Percentiles rank a stretch among this genome's conserved stretches.
Evolutionary conservation across 1,140 invertebrate species (phyloP).

Genomic region (Hestina assimilis): DNA sequence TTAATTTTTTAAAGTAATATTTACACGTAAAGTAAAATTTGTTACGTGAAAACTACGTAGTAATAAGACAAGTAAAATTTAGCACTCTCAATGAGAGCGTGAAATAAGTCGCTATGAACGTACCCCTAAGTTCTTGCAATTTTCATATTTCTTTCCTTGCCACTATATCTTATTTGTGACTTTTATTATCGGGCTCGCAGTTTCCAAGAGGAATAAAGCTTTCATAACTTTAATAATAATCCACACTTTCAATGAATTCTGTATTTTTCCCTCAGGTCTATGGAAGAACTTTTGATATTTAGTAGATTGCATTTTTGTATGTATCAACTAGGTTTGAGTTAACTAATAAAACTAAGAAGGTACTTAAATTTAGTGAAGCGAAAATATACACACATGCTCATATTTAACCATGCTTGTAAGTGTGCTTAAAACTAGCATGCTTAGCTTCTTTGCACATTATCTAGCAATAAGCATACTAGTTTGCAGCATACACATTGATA

Average conservation of each 20-base stretch:
- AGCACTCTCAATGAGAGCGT: not conserved
- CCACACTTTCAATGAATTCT: constrained; percentile 24
- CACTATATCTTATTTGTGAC: constrained; percentile 30
- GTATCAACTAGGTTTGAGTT: no score
- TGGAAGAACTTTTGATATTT: constrained; percentile 10
- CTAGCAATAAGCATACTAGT: no score
- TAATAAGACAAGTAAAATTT: not conserved
- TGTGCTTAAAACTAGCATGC: no score
- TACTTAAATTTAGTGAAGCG: no score
- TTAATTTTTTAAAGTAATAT: not conserved
- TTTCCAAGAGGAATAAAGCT: constrained; percentile 20
- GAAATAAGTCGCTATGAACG: constrained; percentile 20
- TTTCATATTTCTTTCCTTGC: constrained; percentile 28
- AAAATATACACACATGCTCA: not conserved
- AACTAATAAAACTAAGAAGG: no score
- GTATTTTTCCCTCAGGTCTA: constrained; percentile 12
- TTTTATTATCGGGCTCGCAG: constrained; percentile 26
- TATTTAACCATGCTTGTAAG: no score
- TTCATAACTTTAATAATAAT: constrained; percentile 27
- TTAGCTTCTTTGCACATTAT: no score
- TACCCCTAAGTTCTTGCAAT: constrained; percentile 20
- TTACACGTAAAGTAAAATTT: not conserved
- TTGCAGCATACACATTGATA: no score
- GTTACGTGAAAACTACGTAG: no score
- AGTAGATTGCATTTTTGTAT: not conserved